Evolutionary conservation across 2,113 vertebrate genomes (phyloP).

Genomic region (Scatophagus argus): DNA sequence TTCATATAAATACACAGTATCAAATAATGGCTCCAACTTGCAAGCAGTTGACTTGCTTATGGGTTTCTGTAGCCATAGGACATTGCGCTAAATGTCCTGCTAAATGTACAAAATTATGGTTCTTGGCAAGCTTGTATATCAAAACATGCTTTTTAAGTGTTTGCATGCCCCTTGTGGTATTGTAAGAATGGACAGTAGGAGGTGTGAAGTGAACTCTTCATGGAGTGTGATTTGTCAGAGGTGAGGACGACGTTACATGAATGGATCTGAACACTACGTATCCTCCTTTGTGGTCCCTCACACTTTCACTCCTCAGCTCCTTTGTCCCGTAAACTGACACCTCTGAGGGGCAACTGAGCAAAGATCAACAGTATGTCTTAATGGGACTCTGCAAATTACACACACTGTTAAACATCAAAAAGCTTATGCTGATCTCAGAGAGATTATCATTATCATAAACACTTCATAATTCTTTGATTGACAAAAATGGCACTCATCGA

Average conservation of each 20-base stretch:
- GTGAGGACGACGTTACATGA: conserved; percentile 42
- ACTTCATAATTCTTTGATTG: conserved; percentile 16
- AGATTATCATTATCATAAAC: not conserved
- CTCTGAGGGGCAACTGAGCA: conserved; percentile 19
- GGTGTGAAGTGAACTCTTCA: conserved; percentile 13
- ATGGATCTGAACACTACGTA: conserved; percentile 6
- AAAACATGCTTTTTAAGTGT: conserved; percentile 77
- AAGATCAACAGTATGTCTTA: conserved; percentile 16
- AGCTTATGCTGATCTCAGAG: not conserved
- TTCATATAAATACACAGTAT: conserved; percentile 79
- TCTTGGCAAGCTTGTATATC: conserved; percentile 74
- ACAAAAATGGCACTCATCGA: conserved; percentile 9
- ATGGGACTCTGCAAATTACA: not conserved
- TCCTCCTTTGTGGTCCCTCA: conserved; percentile 39
- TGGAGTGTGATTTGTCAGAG: conserved; percentile 18
- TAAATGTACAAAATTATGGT: conserved; percentile 66
- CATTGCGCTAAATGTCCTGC: conserved; percentile 12
- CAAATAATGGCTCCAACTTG: conserved; percentile 72
- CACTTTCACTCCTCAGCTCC: conserved; percentile 32
- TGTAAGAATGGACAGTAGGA: conserved; percentile 42
- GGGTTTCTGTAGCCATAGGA: conserved; percentile 34
- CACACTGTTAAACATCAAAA: conserved; percentile 12
- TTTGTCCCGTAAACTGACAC: conserved; percentile 58
- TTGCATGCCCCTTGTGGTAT: conserved; percentile 70
- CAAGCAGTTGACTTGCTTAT: conserved; percentile 68